Evolutionary conservation across 2,797 vertebrate species (phyloP).

Genomic region (Syndactyla subalaris): DNA sequence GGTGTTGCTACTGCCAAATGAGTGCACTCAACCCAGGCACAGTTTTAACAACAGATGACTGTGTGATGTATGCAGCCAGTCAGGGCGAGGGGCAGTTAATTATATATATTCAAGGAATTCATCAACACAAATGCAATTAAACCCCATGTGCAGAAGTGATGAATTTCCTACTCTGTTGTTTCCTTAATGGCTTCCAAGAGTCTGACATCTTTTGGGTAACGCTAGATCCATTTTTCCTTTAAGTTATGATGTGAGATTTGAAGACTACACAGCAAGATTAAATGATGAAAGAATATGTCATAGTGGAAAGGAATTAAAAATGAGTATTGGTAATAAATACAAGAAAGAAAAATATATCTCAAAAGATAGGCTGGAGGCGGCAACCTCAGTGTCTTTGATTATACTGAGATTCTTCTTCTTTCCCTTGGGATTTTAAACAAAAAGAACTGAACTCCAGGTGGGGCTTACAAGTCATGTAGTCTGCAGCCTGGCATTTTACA

Average conservation of each 20-base stretch:
- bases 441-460: not conserved
- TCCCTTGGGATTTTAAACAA: not conserved
- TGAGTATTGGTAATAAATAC: not conserved
- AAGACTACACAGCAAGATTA: slow-evolving; percentile 1
- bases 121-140: not conserved
- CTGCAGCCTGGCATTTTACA: not conserved
- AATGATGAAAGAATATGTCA: not conserved
- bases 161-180: not conserved
- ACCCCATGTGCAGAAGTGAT: not conserved
- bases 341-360: not conserved
- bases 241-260: not conserved
- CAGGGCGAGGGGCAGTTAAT: not conserved
- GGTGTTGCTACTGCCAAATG: not conserved
- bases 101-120: not conserved
- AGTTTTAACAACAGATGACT: not conserved
- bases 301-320: not conserved
- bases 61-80: not conserved
- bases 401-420: not conserved
- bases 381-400: not conserved
- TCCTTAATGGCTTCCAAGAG: slow-evolving; percentile 16
- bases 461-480: not conserved
- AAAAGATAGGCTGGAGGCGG: not conserved
- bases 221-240: not conserved
- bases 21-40: not conserved
- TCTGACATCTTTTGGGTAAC: not conserved